Evolutionary conservation across 2,797 vertebrate species (phyloP).

Genomic region (Arnoldichthys spilopterus): DNA sequence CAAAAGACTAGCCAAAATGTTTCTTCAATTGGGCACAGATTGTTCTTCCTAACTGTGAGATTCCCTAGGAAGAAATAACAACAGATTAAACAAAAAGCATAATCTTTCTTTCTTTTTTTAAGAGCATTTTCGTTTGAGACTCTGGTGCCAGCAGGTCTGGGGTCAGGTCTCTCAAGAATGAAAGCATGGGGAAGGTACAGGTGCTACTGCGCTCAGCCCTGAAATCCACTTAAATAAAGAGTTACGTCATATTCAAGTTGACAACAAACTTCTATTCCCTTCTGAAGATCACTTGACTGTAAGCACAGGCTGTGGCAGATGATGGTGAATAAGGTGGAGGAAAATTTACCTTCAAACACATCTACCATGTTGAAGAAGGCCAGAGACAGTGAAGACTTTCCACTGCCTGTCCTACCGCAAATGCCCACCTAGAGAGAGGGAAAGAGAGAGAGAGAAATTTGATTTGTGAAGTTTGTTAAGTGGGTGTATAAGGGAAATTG

Average conservation of each 20-base stretch:
- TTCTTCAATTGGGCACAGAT: conserved; percentile 18
- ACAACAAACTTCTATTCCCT: conserved; percentile 20
- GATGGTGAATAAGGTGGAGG: background rate
- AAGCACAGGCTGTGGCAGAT: conserved; percentile 16
- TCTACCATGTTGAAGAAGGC: conserved; percentile 99
- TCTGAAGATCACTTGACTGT: background rate
- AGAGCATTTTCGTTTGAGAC: background rate
- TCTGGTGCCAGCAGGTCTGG: background rate
- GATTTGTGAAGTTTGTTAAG: too few relatives aligned
- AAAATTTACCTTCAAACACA: conserved; percentile 91
- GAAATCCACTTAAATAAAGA: conserved; percentile 8
- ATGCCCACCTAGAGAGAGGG: conserved; percentile 87
- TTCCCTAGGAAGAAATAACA: background rate
- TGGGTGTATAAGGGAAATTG: too few relatives aligned
- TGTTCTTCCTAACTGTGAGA: background rate
- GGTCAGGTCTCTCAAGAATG: too few relatives aligned
- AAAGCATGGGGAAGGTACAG: background rate
- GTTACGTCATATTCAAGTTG: conserved; percentile 13
- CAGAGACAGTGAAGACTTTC: conserved; percentile 95
- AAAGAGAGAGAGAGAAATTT: conserved; percentile 9
- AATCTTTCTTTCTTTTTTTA: background rate
- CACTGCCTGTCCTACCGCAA: conserved; percentile 95
- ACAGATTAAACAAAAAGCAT: conserved; percentile 9
- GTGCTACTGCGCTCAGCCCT: background rate
- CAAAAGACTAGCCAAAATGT: conserved; percentile 6